These are phyloP conservation scores for Wiebesia pumilae DNA, from an alignment of 1,140 invertebrate genomes.

Conservation along the genomic window DNA sequence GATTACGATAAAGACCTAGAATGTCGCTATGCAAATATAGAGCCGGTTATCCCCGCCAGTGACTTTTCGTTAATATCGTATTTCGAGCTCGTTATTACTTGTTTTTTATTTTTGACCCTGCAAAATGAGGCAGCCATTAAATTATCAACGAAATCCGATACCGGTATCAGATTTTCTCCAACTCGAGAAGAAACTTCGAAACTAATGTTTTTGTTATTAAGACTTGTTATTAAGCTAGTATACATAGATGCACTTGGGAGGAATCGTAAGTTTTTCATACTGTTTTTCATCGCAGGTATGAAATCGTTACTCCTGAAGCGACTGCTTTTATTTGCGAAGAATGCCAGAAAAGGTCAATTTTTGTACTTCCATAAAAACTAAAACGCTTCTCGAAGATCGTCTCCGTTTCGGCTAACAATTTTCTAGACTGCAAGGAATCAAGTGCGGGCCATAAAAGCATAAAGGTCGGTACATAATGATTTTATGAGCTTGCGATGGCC, in stretches of 20 bases:
- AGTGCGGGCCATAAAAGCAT: slow-evolving; percentile 60
- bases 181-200: not conserved
- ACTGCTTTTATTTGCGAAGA: slow-evolving; percentile 40
- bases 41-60: not conserved
- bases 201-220: not conserved
- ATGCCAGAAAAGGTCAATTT: slow-evolving; percentile 29
- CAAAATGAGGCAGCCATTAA: not conserved
- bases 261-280: not conserved
- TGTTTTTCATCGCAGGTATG: not conserved
- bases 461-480: slow-evolving; percentile 65
- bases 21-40: slow-evolving; percentile 62
- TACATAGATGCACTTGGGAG: not conserved
- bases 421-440: slow-evolving; percentile 59
- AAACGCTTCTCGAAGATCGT: slow-evolving; percentile 19
- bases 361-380: slow-evolving; percentile 34
- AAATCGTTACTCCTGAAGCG: slow-evolving; percentile 6
- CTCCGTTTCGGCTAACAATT: slow-evolving; percentile 51
- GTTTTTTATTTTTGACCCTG: not conserved
- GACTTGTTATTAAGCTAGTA: not conserved
- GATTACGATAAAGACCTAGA: slow-evolving; percentile 63
- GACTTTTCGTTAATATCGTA: not conserved
- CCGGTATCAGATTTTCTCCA: not conserved
- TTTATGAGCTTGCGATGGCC: slow-evolving; percentile 62
- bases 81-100: not conserved
- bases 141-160: not conserved